Conservation (phyloP, 2,888 invertebrate genomes). For the Metopia argyrocephala region DNA sequence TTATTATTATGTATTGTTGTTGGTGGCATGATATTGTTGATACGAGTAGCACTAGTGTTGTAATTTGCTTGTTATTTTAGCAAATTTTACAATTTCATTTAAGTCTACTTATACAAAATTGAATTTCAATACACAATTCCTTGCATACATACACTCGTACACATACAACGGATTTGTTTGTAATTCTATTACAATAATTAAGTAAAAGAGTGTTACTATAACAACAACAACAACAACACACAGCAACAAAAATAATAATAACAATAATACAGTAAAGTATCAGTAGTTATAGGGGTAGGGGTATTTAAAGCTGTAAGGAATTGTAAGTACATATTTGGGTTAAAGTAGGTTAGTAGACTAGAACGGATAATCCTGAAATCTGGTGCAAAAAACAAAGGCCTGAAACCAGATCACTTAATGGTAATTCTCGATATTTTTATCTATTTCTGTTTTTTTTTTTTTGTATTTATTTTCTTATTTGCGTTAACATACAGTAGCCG, state of each 20-base stretch:
- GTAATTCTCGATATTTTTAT: slow-evolving; percentile 34
- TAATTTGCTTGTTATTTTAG: slow-evolving; percentile 60
- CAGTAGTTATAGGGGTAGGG: slow-evolving; percentile 52
- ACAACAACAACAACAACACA: too few relatives aligned
- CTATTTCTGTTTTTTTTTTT: background rate
- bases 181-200: too few relatives aligned
- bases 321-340: slow-evolving; percentile 57
- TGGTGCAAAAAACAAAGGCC: slow-evolving; percentile 62
- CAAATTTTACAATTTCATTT: slow-evolving; percentile 60
- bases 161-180: background rate
- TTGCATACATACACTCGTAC: background rate
- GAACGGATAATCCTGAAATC: slow-evolving; percentile 62
- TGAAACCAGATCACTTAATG: slow-evolving; percentile 64
- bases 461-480: background rate
- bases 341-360: slow-evolving; percentile 63
- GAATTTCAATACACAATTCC: slow-evolving; percentile 38
- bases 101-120: slow-evolving; percentile 61
- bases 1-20: background rate
- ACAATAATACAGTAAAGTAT: background rate
- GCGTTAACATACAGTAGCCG: background rate
- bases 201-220: too few relatives aligned
- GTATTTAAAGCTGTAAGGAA: slow-evolving; percentile 52
- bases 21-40: slow-evolving; percentile 5
- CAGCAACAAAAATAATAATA: too few relatives aligned
- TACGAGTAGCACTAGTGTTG: slow-evolving; percentile 18